Base-by-base conservation (phyloP, 1,140 invertebrate species). In the Sipha flava region DNA sequence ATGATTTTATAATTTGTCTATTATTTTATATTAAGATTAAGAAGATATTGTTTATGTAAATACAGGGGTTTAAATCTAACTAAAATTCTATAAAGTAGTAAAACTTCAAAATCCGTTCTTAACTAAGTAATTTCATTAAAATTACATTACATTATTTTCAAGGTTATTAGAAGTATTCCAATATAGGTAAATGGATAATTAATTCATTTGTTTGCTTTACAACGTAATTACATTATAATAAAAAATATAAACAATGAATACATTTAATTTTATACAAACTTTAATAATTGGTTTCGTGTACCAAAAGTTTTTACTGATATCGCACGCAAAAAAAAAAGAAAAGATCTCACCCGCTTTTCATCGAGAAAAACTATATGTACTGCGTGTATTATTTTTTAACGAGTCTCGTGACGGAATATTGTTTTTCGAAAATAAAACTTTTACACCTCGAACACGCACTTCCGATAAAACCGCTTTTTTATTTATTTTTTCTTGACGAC, bases 391-490 rank as follows among this genome's bases (percentile, higher is more conserved):
- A 77, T 59, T 77, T 77, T 77, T 57, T 77, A 77, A 77, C 34
- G 52, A 77, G n/a, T 77, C 47, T 57, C 73, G 73, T 77, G 47
- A 77, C 73, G 34, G 49, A 57, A 59, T 77, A 77, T 57, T 77
- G 73, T 77, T 77, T 77, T 77, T 59, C 47, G 40, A 70, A 57
- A 77, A 77, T 40, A 57, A 77, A 77, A 77, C 29, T 77, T 57
- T 57, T 77, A 77, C 73, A 77, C 73, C 73, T 77, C 23, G 5
- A 59, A 77, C 73, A 77, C 73, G 73, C 73, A 77, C 52, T 77
- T 77, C 21, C 49, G 49, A 77, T 77, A 26, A 47, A 70, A 70
- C 6, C 10, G 40, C 47, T 70, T 70, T 47, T 70, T 12, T 57
- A 43, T 29, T 23, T 16, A 5, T 77, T 57, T 40, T 57, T 31